Percentiles rank a stretch among this genome's conserved stretches.
phyloP scores from a whole-genome alignment of 2,888 invertebrate genomes.

The Bellardia pandia region DNA sequence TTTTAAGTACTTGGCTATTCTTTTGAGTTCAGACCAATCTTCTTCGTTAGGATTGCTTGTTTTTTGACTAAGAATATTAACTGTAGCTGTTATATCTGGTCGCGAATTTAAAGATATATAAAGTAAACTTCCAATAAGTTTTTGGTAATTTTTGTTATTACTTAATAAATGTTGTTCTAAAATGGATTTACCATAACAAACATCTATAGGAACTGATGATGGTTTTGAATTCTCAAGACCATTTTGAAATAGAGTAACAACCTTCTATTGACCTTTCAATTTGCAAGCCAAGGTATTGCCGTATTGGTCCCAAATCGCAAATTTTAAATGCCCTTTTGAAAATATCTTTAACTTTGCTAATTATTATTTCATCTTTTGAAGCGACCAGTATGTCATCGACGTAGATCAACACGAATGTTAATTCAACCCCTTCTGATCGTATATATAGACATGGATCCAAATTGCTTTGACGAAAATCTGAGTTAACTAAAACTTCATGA shows the following conservation, averaged over 20 bases:
- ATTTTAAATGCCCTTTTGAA: constrained; percentile 23
- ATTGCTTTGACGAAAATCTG: constrained; percentile 20
- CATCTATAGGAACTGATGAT: too few species aligned
- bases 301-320: constrained; percentile 28
- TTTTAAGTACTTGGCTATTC: constrained; percentile 39
- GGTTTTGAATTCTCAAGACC: too few species aligned
- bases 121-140: too few species aligned
- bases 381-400: constrained; percentile 30
- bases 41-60: constrained; percentile 30
- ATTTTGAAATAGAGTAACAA: background rate
- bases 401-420: constrained; percentile 31
- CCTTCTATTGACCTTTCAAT: background rate
- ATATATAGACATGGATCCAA: constrained; percentile 28
- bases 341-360: constrained; percentile 21
- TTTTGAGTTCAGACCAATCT: too few species aligned
- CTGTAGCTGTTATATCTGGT: constrained; percentile 36
- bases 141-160: constrained; percentile 14
- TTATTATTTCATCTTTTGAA: background rate
- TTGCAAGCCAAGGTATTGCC: background rate
- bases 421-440: constrained; percentile 24
- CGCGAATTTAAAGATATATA: constrained; percentile 32
- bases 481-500: constrained; percentile 6
- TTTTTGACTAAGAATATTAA: constrained; percentile 37
- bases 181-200: constrained; percentile 6
- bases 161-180: background rate